phyloP scores from a whole-genome alignment of 2,797 vertebrate species.

The Poliocrania exsul region DNA sequence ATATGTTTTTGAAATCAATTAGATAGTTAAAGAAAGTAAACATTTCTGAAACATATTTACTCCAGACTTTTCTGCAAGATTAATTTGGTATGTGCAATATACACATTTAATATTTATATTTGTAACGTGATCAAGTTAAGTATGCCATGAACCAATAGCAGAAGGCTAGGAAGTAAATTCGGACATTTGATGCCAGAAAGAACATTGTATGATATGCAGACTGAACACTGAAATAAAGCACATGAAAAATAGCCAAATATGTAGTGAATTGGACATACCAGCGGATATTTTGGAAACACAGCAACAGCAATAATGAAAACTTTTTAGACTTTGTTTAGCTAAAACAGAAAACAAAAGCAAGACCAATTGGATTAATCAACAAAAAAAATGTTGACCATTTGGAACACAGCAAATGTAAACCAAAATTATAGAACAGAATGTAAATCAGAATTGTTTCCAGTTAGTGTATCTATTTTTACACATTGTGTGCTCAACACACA shows the following conservation, averaged over 20 bases:
- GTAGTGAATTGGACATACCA: constrained; percentile 38
- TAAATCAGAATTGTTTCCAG: constrained; percentile 63
- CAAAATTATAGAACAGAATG: constrained; percentile 52
- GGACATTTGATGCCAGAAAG: constrained; percentile 3
- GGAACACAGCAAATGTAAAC: constrained; percentile 48
- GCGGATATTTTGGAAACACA: constrained; percentile 71
- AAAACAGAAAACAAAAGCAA: constrained; percentile 74
- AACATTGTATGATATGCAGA: neutral
- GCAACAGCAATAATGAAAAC: constrained; percentile 70
- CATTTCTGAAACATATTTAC: constrained; percentile 16
- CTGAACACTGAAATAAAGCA: constrained; percentile 17
- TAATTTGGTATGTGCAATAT: neutral
- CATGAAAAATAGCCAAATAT: constrained; percentile 19
- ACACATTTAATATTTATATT: constrained; percentile 21
- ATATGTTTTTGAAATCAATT: neutral
- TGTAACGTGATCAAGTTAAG: constrained; percentile 4
- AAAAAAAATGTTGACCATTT: constrained; percentile 69
- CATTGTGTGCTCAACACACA: constrained; percentile 28
- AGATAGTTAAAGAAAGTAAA: neutral
- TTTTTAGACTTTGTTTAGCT: constrained; percentile 67
- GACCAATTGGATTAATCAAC: constrained; percentile 75
- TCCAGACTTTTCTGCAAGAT: constrained; percentile 12
- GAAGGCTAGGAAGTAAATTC: neutral
- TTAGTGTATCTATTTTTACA: constrained; percentile 65
- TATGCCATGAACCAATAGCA: neutral